phyloP scores from a whole-genome alignment of 1,140 invertebrate genomes.

The Delia radicum region DNA sequence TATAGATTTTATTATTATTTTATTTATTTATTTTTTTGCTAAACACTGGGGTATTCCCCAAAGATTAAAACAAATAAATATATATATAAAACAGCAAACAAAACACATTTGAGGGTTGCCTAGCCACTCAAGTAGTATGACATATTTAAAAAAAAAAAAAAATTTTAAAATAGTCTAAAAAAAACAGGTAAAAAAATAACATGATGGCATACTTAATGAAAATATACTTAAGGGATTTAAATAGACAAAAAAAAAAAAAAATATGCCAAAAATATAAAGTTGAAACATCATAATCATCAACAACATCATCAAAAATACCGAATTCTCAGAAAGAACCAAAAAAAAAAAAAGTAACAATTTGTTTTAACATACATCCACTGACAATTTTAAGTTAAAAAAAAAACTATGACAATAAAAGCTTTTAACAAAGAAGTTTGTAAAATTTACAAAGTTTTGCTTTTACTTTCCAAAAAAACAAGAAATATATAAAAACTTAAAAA shows the following conservation, averaged over 20 bases:
- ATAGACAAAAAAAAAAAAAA: neutral
- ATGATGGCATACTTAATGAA: neutral
- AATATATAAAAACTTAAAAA: neutral
- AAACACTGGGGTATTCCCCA: constrained; percentile 1
- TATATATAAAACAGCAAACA: too few relatives aligned
- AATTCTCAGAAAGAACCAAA: neutral
- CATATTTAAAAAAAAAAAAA: neutral
- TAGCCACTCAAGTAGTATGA: neutral
- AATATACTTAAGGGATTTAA: constrained; percentile 19
- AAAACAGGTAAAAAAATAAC: neutral
- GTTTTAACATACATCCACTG: neutral
- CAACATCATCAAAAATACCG: neutral
- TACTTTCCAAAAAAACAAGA: neutral
- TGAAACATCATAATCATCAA: too few relatives aligned
- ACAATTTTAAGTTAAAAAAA: neutral
- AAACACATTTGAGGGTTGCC: neutral
- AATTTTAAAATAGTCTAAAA: neutral
- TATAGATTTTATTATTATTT: neutral
- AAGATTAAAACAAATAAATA: neutral
- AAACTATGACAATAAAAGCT: constrained; percentile 38
- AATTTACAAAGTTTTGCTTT: constrained; percentile 35
- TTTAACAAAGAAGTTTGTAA: constrained; percentile 40
- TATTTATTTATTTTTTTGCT: neutral
- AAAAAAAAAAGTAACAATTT: neutral
- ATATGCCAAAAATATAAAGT: neutral